Base-by-base conservation (phyloP, 2,113 vertebrate species). In the Rhinolophus sinicus region DNA sequence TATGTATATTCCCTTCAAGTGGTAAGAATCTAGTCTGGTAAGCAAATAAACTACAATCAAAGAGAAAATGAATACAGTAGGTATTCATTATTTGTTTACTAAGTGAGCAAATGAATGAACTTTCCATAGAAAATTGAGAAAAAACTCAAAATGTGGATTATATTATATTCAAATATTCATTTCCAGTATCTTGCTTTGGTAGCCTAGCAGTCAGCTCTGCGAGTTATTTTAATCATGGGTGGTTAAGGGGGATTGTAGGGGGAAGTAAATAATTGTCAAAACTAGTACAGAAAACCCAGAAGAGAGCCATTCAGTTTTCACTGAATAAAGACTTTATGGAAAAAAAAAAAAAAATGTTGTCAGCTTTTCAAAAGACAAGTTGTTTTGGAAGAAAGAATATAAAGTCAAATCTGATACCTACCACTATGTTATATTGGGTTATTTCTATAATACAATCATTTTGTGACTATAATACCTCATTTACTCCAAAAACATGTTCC, bases 91-190 rank as follows among this genome's bases (percentile, higher is more conserved):
- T 5, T 58, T 83, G 19, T 78, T 90, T 90, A 24, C 44, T 83
- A 82, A 82, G 44, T 62, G 24, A 69, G 70, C 10, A 92, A 38
- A 69, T 56, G n/a, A 72, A 86, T 40, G 6, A 70, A 28, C 72
- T n/a, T 88, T 65, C 30, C n/a, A 67, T 35, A 30, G 26, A 2
- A 56, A 90, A 94, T 87, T 92, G 60, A 97, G 40, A 78, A 89
- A 89, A 85, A 90, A 35, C 1, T 18, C 10, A 78, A 62, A 73
- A 6, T 35, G 28, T 50, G 19, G 26, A 54, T 80, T 73, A 19
- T 2, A 28, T 44, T 85, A 35, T 47, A 64, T 40, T 58, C 35
- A 84, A 70, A 85, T 67, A 35, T 30, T 50, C 22, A 56, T 19
- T 81, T 64, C 13, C n/a, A 54, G 5, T 8, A 33, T 52, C 52